phyloP scores from a whole-genome alignment of 2,888 invertebrate species.

The Elegia similella region DNA sequence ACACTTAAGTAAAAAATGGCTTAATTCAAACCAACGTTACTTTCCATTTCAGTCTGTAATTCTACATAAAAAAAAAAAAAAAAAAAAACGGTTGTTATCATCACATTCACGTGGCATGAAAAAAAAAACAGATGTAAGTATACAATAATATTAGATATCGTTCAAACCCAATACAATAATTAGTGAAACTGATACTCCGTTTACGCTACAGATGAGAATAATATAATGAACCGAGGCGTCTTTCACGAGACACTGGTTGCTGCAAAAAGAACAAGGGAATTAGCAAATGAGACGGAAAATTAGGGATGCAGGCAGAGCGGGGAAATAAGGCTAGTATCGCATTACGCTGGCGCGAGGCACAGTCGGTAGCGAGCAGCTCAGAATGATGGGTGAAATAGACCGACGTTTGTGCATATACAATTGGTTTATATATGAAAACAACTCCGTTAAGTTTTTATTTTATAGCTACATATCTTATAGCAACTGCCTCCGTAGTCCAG shows the following conservation, averaged over 20 bases:
- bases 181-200: conserved; percentile 54
- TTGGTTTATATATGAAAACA: no score
- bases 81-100: background rate
- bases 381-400: no score
- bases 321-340: conserved; percentile 47
- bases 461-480: no score
- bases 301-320: conserved; percentile 56
- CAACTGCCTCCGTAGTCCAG: no score
- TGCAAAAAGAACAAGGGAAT: conserved; percentile 68
- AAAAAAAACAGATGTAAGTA: conserved; percentile 12
- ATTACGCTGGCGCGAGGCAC: conserved; percentile 44
- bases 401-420: no score
- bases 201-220: conserved; percentile 47
- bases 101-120: conserved; percentile 1
- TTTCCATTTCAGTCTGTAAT: no score
- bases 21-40: no score
- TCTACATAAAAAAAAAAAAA: background rate
- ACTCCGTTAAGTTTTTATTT: no score
- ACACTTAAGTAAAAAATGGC: no score
- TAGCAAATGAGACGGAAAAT: conserved; percentile 75
- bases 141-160: conserved; percentile 26
- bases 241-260: conserved; percentile 53
- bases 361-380: conserved; percentile 19
- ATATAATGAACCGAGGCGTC: conserved; percentile 48
- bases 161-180: conserved; percentile 42